Evolutionary conservation across 2,797 vertebrate species (phyloP).

Genomic region (Garrulus glandarius): DNA sequence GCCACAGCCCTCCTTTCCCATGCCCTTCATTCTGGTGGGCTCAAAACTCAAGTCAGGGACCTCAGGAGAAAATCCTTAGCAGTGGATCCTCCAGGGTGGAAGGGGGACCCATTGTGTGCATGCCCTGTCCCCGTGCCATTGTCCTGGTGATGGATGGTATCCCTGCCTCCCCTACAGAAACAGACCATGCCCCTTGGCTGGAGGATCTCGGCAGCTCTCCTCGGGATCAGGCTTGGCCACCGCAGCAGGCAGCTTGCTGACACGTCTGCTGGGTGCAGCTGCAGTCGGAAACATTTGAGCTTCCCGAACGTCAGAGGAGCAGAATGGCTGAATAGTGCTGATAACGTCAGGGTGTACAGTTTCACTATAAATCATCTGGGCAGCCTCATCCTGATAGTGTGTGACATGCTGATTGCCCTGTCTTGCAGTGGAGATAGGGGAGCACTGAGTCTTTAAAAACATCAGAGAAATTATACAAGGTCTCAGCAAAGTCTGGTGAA

Average conservation of each 20-base stretch:
- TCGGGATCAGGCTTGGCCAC: neutral
- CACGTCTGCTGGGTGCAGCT: neutral
- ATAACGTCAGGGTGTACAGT: neutral
- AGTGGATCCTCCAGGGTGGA: neutral
- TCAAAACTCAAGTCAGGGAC: neutral
- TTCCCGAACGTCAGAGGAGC: neutral
- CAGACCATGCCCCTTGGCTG: neutral
- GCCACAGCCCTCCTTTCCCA: neutral
- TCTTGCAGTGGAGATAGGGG: neutral
- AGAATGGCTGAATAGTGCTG: neutral
- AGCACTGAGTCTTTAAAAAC: neutral
- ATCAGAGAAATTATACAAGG: neutral
- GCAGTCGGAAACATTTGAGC: neutral
- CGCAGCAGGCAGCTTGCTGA: neutral
- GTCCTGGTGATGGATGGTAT: neutral
- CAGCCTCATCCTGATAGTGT: neutral
- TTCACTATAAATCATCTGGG: neutral
- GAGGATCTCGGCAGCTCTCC: neutral
- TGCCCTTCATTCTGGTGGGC: neutral
- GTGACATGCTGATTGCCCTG: neutral
- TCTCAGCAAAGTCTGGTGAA: neutral
- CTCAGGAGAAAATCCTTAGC: neutral
- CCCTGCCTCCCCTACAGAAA: neutral
- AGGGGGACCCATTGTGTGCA: no score
- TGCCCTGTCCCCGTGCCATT: fast-evolving